A percentile compares a stretch with the other conserved stretches of the same genome.
These are phyloP conservation scores for Rhinatrema bivittatum DNA, from an alignment of 2,797 vertebrate species.

Conservation along the genomic window DNA sequence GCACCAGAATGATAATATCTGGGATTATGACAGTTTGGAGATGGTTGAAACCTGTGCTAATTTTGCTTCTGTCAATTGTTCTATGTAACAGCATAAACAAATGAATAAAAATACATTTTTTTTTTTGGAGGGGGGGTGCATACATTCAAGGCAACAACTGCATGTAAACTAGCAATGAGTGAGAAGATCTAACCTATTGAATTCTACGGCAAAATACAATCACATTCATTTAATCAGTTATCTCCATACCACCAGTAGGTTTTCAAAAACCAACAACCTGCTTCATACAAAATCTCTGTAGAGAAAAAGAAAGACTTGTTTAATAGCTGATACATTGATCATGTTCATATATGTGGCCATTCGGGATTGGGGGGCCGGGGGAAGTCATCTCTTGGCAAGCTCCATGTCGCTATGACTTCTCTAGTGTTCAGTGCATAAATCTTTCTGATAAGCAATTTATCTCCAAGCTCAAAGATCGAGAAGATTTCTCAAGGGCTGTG, in stretches of 20 bases:
- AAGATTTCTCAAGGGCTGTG: slow-evolving; percentile 32
- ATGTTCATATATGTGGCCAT: slow-evolving; percentile 22
- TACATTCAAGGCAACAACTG: not conserved
- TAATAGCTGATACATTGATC: slow-evolving; percentile 27
- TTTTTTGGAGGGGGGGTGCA: too few species aligned
- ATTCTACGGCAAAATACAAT: slow-evolving; percentile 5
- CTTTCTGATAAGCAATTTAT: slow-evolving; percentile 43
- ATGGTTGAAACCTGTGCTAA: too few species aligned
- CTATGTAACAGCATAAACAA: too few species aligned
- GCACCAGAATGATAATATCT: too few species aligned
- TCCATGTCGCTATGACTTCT: slow-evolving; percentile 36
- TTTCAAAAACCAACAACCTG: not conserved
- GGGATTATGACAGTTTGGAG: too few species aligned
- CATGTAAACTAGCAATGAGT: too few species aligned
- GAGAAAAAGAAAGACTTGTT: not conserved
- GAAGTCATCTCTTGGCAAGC: slow-evolving; percentile 40
- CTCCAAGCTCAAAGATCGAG: slow-evolving; percentile 29
- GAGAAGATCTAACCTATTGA: slow-evolving; percentile 14
- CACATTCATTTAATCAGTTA: slow-evolving; percentile 8
- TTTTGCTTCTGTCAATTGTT: too few species aligned
- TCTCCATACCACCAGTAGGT: slow-evolving; percentile 10
- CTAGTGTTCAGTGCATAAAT: slow-evolving; percentile 41
- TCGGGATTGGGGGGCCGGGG: slow-evolving; percentile 4
- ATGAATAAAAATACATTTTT: too few species aligned
- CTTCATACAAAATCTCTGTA: slow-evolving; percentile 9